Base-by-base conservation (phyloP, 2,888 invertebrate species). In the Falcaria lacertinaria region DNA sequence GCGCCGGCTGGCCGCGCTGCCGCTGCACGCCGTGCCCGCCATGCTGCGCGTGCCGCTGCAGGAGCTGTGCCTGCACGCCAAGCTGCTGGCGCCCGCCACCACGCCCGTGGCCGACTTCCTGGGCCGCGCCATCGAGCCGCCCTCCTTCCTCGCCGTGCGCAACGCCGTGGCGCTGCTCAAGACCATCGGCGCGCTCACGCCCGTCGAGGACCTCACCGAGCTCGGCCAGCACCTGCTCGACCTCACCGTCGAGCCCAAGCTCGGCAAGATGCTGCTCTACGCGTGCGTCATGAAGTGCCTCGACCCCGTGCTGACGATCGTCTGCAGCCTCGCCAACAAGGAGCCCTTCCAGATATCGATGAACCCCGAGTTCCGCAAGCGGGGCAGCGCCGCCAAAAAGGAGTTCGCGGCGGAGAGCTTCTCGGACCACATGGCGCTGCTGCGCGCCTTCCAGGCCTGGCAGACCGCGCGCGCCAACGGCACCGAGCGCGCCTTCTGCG, bases 221-320 rank as follows among this genome's bases (percentile, higher is more conserved):
- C 89, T 98, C 42, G 98, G 98, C 0, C 93, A 93, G 48, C 96
- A 98, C 70, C 85, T 99, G 40, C 90, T 97, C n/a, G 97, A 98
- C 71, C 83, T 99, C 37, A 97, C 98, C 0, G 91, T 99, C 1
- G 97, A 98, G 62, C 98, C 98, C 0, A 94, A 95, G 57, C 85
- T 97, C 36, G 98, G 96, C 3, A 98, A 98, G 80, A 96, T 97
- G 93, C 81, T 99, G 47, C 64, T 99, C 0, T 97, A 96, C 73
- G 94, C 96, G 1, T 93, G 97, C 33, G 94, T 97, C 2, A 91
- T 98, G 55, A 96, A 96, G 74, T 99, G 99, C 75, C 86, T 98
- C 28, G 97, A 98, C 75, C 98, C 98, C 1, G 91, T 99, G 22
- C 83, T 97, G 43, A 98, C 98, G 1, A 94, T 99, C 33, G 96